Percentiles rank a stretch among this genome's conserved stretches.
These are phyloP conservation scores for Entelurus aequoreus DNA, from an alignment of 2,113 vertebrate species.

Conservation along the genomic window DNA sequence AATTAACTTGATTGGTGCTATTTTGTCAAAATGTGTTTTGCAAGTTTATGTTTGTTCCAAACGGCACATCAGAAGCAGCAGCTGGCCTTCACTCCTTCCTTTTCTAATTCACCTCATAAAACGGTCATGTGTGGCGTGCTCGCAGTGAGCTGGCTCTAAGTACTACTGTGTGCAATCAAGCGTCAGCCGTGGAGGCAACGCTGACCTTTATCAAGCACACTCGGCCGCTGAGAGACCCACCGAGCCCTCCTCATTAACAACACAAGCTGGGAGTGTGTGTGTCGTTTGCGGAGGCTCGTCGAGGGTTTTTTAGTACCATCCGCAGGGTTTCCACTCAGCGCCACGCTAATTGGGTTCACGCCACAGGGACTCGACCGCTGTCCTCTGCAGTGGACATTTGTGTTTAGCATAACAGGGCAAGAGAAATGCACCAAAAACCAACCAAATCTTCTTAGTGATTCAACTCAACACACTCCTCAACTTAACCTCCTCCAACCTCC, in stretches of 20 bases:
- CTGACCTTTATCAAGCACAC: slow-evolving; percentile 58
- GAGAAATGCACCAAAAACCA: too few relatives aligned
- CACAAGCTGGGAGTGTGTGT: not conserved
- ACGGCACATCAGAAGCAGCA: slow-evolving; percentile 30
- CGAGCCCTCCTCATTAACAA: not conserved
- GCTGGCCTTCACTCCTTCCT: slow-evolving; percentile 38
- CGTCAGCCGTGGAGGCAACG: slow-evolving; percentile 27
- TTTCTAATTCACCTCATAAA: slow-evolving; percentile 41
- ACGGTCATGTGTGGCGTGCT: slow-evolving; percentile 46
- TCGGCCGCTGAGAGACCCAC: slow-evolving; percentile 29
- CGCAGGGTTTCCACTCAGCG: slow-evolving; percentile 15
- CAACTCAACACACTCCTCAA: too few relatives aligned
- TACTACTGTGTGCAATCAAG: slow-evolving; percentile 36
- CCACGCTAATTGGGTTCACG: slow-evolving; percentile 25
- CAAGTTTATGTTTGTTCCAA: too few relatives aligned
- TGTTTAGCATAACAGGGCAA: too few relatives aligned
- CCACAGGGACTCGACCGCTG: slow-evolving; percentile 9
- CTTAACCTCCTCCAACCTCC: too few relatives aligned
- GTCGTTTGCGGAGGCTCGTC: not conserved
- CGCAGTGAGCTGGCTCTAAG: slow-evolving; percentile 37
- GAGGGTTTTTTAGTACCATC: slow-evolving; percentile 8
- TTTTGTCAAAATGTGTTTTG: slow-evolving; percentile 11
- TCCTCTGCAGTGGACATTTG: too few relatives aligned
- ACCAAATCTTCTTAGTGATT: too few relatives aligned
- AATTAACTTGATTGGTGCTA: too few relatives aligned